Base-by-base conservation (phyloP, 2,113 vertebrate genomes). In the Muscicapa adusta region DNA sequence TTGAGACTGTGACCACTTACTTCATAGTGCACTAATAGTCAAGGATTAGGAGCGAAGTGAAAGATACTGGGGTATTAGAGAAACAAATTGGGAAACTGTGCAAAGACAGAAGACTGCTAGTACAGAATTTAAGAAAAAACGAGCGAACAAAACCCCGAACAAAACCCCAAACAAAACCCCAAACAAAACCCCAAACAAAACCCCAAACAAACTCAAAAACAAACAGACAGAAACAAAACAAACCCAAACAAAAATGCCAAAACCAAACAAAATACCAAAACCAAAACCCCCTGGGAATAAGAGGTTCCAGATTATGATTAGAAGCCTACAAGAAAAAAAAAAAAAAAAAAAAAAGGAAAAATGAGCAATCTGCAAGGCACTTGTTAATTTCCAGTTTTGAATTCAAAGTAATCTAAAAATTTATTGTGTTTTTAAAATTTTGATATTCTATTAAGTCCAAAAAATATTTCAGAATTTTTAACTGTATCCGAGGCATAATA, bases 261-360 rank as follows among this genome's bases (percentile, higher is more conserved):
- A 5, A 10, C 19, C 14, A 43, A 20, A 24, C 4, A 16, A 29
- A 45, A 45, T 28, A 26, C 7, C 2, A 4, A 24, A 48, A 15
- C 2, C 23, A 13, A 45, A 45, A 20, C 1, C 8, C 20, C 3
- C 14, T 45, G 18, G 9, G 7, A 74, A 65, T 16, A 76, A n/a
- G 28, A 73, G 2, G 7, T 29, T 57, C 26, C n/a, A 77, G 2
- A 72, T 20, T 60, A 18, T 33, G 8, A 29, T 25, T 56, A 60
- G 7, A 54, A 86, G 1, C 2, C 7, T 5, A n/a, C n/a, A n/a
- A n/a, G 6, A 16, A 8, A 50, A 50, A 16, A 8, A 1, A 1
- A 6, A 31, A 51, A 34, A 48, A 19, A 17, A 3, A 54, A 4
- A 57, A 51, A 4, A 1, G 36, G 22, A 4, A 19, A 34, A 6